Base-by-base conservation (phyloP, 2,113 vertebrate genomes). In the Eurypyga helias region DNA sequence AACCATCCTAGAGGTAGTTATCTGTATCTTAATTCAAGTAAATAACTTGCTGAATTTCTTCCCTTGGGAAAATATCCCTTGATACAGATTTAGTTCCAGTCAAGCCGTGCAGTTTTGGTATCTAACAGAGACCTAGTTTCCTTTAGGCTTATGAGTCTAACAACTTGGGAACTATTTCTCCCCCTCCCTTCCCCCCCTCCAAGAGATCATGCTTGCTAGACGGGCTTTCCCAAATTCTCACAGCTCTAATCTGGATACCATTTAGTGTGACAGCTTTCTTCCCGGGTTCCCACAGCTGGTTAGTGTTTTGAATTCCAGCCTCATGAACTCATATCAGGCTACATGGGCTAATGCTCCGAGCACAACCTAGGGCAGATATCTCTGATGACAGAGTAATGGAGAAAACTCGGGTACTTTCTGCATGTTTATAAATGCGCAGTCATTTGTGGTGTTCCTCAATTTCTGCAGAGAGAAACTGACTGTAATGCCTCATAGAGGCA, bases 261-360 rank as follows among this genome's bases (percentile, higher is more conserved):
- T 98, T 98, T 97, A 98, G 97, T 98, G 98, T 98, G 98, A 98
- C 98, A 98, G 96, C 94, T 97, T 97, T 91, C 96, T 98, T 97
- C 97, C 98, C 98, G 95, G 98, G 98, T 98, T 99, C 98, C 98
- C 99, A 99, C 99, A 99, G 98, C 99, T 99, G 99, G 98, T 98
- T 98, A 99, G 98, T 99, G 99, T 99, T 99, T 99, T 98, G 98
- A 99, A 99, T 99, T 99, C 99, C 99, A 99, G 98, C 98, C 97
- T 98, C 96, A 97, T 99, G 98, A 99, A 99, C 99, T 99, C 98
- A 99, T 99, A 98, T 98, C 98, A 98, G 98, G 96, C 98, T 98
- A 85, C 97, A 97, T 78, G 98, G 98, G 97, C 98, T 97, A 98
- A 98, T 98, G 98, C 98, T 98, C 97, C 4, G 76, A 92, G 80